Percentiles rank a stretch among this genome's conserved stretches.
Evolutionary conservation across 2,888 invertebrate genomes (phyloP).

Genomic region (Criorhina ranunculi): DNA sequence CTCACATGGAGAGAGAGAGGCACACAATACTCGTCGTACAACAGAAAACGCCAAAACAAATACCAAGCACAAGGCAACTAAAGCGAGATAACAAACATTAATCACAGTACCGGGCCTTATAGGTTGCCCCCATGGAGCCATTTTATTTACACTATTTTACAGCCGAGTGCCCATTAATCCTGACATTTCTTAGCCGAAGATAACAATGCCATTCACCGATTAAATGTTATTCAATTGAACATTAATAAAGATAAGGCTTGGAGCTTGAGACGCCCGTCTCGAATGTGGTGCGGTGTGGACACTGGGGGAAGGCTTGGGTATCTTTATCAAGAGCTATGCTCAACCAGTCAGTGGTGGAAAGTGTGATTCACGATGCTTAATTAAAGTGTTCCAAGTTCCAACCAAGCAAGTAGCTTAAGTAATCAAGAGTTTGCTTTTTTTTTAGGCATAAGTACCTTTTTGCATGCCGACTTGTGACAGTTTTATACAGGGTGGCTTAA

Average conservation of each 20-base stretch:
- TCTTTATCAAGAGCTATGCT: conserved; percentile 11
- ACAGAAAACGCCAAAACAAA: conserved; percentile 16
- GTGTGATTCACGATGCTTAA: conserved; percentile 52
- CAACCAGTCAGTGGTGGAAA: conserved; percentile 44
- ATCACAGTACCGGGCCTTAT: conserved; percentile 58
- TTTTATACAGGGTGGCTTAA: no score
- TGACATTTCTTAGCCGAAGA: conserved; percentile 71
- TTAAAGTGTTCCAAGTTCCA: conserved; percentile 50
- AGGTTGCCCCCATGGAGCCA: conserved; percentile 52
- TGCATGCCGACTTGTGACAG: no score
- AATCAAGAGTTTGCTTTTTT: conserved; percentile 17
- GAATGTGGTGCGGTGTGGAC: neutral
- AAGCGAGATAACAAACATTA: conserved; percentile 62
- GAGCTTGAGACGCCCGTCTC: conserved; percentile 22
- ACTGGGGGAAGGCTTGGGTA: conserved; percentile 13
- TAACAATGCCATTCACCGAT: conserved; percentile 75
- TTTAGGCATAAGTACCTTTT: neutral
- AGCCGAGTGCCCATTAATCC: conserved; percentile 67
- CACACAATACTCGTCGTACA: neutral
- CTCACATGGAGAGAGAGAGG: neutral
- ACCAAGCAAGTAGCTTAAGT: conserved; percentile 42
- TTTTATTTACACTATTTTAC: conserved; percentile 74
- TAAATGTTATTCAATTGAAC: conserved; percentile 75
- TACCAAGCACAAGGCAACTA: conserved; percentile 22
- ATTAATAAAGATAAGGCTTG: conserved; percentile 70